Base-by-base conservation (phyloP, 2,888 invertebrate species). In the Andricus curvator region DNA sequence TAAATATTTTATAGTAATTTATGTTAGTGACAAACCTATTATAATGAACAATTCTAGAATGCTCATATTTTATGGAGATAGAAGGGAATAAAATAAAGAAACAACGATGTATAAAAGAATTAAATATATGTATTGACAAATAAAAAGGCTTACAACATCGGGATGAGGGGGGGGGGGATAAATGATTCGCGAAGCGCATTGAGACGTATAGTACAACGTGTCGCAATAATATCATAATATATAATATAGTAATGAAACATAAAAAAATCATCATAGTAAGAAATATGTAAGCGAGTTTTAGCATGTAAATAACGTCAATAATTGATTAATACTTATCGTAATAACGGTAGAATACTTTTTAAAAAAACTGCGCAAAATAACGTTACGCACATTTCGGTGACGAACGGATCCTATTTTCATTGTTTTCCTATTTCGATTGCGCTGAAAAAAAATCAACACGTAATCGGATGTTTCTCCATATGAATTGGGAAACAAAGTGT, bases 191-290 rank as follows among this genome's bases (percentile, higher is more conserved):
- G 66, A 79, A 77, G 81, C 80, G 62, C 62, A 78, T 67, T 78
- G 78, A 79, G 68, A 81, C 87, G 82, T 89, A 89, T 89, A 87
- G 85, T 89, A 89, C 88, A 89, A 87, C 84, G 85, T 85, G 86
- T 87, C 67, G 41, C 67, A 67, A 67, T 67, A 67, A 67, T 67
- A 67, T 67, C 37, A 67, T 67, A 67, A 67, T 67, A 67, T 41
- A 41, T 66, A 64, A 66, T 66, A 67, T 67, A 67, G 41, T 13
- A 41, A 74, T 37, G 33, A 60, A 74, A 74, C 74, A 74, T 68
- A 68, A 17, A 68, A 48, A 48, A 68, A 5, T 48, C 68, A 44
- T 48, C 29, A 44, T 48, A 68, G 68, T 68, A 68, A 68, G 29
- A 48, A 68, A 25, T 67, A 67, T 67, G n/a, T n/a, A 67, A 67